A percentile compares a stretch with the other conserved stretches of the same genome.
phyloP scores from a whole-genome alignment of 1,140 invertebrate species.

The Drosophila ficusphila region DNA sequence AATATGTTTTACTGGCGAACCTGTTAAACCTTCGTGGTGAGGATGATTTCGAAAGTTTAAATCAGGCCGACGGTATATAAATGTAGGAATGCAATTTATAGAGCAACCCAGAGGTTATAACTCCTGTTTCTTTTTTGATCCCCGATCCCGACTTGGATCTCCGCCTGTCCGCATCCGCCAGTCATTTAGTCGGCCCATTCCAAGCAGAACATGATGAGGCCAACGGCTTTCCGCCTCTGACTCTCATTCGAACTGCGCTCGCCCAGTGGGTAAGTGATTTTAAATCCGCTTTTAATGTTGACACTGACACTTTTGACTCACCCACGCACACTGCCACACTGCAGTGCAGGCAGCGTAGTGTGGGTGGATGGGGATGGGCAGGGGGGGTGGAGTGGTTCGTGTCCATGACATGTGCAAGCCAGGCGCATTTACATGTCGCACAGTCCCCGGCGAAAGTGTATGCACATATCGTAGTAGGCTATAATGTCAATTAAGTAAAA shows the following conservation, averaged over 20 bases:
- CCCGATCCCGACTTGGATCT: no score
- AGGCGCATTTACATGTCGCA: slow-evolving; percentile 75
- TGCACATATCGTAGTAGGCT: slow-evolving; percentile 80
- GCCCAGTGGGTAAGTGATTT: slow-evolving; percentile 71
- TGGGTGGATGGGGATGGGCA: neutral
- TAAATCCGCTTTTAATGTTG: slow-evolving; percentile 84
- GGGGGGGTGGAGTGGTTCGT: neutral
- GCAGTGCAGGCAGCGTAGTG: neutral
- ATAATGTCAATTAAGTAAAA: slow-evolving; percentile 77
- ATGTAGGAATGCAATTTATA: no score
- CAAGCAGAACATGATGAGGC: slow-evolving; percentile 25
- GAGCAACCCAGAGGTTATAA: no score
- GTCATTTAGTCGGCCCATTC: neutral
- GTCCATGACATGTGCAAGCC: slow-evolving; percentile 71
- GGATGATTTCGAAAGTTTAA: no score
- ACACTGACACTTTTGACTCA: slow-evolving; percentile 75
- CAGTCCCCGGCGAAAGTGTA: slow-evolving; percentile 64
- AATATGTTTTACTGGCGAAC: no score
- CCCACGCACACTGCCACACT: neutral
- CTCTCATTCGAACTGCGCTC: slow-evolving; percentile 26
- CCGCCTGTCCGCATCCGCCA: no score
- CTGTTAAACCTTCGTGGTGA: no score
- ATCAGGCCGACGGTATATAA: no score
- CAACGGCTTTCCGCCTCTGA: slow-evolving; percentile 73
- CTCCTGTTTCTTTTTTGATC: no score